Evolutionary conservation across 2,113 vertebrate genomes (phyloP).

Genomic region (Trematocara macrostoma): DNA sequence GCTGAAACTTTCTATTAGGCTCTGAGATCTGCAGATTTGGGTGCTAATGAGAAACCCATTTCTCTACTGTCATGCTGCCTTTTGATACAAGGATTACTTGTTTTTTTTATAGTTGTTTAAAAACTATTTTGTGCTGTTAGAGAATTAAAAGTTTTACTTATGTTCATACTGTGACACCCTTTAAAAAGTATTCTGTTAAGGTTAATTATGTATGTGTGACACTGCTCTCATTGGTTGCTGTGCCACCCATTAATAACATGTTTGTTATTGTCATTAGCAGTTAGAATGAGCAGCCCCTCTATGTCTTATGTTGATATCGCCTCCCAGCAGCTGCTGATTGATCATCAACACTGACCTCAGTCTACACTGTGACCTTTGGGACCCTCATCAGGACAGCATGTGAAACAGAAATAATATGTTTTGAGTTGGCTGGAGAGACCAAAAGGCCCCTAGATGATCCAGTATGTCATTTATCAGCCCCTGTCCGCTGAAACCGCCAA

Average conservation of each 20-base stretch:
- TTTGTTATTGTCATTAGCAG: not conserved
- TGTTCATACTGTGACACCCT: not conserved
- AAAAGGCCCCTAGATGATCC: conserved; percentile 6
- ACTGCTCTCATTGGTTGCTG: not conserved
- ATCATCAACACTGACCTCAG: not conserved
- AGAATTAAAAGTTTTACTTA: not conserved
- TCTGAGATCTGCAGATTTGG: not conserved
- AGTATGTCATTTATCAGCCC: conserved; percentile 28
- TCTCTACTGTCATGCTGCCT: not conserved
- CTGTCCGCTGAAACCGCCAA: not conserved
- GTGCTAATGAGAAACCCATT: not conserved
- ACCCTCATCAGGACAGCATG: not conserved
- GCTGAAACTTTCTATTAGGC: not conserved
- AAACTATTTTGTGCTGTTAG: not conserved
- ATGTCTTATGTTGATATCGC: not conserved
- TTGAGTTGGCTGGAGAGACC: not conserved
- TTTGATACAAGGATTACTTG: not conserved
- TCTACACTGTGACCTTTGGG: not conserved
- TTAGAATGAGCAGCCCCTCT: not conserved
- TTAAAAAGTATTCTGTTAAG: not conserved
- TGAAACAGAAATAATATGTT: not conserved
- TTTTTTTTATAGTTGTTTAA: not conserved
- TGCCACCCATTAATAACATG: not conserved
- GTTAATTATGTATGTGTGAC: not conserved
- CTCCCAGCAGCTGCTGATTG: not conserved